phyloP scores from a whole-genome alignment of 2,113 vertebrate species.

The Silurus asotus region DNA sequence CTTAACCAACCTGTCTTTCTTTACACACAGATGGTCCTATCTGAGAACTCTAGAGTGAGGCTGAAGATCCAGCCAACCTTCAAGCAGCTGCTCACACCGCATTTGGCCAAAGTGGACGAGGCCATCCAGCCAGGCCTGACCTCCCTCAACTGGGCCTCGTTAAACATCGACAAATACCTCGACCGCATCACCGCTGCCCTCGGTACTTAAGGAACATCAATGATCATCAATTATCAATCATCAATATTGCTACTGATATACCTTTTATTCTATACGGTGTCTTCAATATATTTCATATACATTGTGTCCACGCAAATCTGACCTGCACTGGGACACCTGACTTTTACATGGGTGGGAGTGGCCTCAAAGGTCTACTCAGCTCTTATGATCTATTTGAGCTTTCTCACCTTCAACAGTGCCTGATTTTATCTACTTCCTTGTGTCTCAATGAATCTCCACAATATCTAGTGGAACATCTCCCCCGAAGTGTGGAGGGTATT shows the following conservation, averaged over 20 bases:
- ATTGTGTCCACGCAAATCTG: not conserved
- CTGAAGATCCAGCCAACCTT: conserved; percentile 80
- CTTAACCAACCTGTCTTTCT: not conserved
- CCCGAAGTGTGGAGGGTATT: too few relatives aligned
- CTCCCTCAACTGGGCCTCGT: conserved; percentile 85
- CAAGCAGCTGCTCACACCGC: conserved; percentile 76
- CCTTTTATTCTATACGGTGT: not conserved
- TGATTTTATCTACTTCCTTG: too few relatives aligned
- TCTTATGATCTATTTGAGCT: too few relatives aligned
- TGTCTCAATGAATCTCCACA: too few relatives aligned
- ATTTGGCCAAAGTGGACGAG: conserved; percentile 81
- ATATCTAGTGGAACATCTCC: too few relatives aligned
- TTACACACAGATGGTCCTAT: conserved; percentile 79
- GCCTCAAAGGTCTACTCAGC: too few relatives aligned
- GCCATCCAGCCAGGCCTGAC: conserved; percentile 83
- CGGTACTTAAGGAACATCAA: conserved; percentile 70
- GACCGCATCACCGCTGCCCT: conserved; percentile 73
- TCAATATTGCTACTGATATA: not conserved
- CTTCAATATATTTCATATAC: not conserved
- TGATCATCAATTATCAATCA: not conserved
- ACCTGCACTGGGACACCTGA: too few relatives aligned
- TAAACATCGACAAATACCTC: conserved; percentile 86
- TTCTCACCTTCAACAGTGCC: too few relatives aligned
- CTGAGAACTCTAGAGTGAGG: conserved; percentile 84
- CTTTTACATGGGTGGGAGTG: too few relatives aligned